Base-by-base conservation (phyloP, 92 coral and sea anemone species). In the Anthopleura xanthogrammica region DNA sequence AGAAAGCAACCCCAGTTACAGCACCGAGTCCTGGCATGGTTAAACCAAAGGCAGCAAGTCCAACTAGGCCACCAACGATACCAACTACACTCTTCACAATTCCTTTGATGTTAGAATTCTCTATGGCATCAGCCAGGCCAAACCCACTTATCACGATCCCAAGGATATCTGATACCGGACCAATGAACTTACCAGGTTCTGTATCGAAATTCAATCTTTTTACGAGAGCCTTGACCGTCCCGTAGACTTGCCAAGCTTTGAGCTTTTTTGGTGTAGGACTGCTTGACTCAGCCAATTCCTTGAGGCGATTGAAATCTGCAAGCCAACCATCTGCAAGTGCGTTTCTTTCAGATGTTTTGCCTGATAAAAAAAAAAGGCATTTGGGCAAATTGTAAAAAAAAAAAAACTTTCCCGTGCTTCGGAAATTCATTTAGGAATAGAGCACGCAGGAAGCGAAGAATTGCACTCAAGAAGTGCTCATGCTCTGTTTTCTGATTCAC, bases 71-170 rank as follows among this genome's bases (percentile, higher is more conserved):
- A 16, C 92, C 89, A 17, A 89, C 87, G n/a, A 89, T 89, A 16
- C 92, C 92, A 11, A 85, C 88, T 4, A 86, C 85, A 42, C 86
- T 81, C 76, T 89, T 89, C 50, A 89, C 89, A 7, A 89, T 89
- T 8, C 92, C 92, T 75, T 85, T 83, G 42, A 76, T 84, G 56
- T 89, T 86, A 16, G 81, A 60, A 41, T 86, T 86, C 41, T 84
- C 76, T 24, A 89, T 86, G 17, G 92, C 89, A 78, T 89, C 85
- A 11, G 60, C 79, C 73, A 89, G 85, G 0, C 92, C 92, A 64
- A 85, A 83, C 14, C 86, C 86, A 36, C 87, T 84, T 9, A 89
- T 77, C 1, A 83, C 78, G 74, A 89, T 89, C 14, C 85, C 86
- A 9, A 89, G 78, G 55, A 86, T 83, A 72, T 89, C 92, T 29